Conservation (phyloP, 2,113 vertebrate species). For the Colaptes auratus region DNA sequence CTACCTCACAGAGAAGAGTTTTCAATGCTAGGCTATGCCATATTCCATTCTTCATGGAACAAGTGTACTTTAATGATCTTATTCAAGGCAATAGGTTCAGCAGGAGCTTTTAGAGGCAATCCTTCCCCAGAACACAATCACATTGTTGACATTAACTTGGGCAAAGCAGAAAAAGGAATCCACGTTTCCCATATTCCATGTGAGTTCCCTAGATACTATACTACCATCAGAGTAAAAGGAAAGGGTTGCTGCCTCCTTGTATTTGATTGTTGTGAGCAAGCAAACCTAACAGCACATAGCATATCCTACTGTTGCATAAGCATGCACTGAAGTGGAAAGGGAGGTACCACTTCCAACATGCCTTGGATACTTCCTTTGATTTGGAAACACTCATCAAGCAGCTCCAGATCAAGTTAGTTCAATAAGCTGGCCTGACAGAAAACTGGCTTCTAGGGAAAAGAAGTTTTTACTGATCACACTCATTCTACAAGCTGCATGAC, state of each 20-base stretch:
- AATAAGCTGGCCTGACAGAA: background rate
- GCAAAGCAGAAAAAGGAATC: background rate
- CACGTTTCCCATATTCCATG: background rate
- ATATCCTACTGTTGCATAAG: background rate
- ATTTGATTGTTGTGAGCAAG: background rate
- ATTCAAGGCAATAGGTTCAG: background rate
- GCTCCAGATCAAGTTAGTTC: background rate
- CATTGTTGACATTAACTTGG: background rate
- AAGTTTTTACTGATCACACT: background rate
- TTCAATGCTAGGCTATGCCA: background rate
- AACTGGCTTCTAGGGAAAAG: background rate
- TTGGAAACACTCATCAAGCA: background rate
- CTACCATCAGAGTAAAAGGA: rapidly evolving
- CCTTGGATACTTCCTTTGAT: background rate
- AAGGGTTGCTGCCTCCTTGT: background rate
- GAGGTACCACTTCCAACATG: background rate
- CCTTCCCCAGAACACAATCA: background rate
- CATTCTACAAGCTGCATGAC: background rate
- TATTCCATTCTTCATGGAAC: background rate
- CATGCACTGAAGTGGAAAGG: background rate
- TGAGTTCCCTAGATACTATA: background rate
- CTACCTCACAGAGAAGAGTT: background rate
- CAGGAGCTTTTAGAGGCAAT: background rate
- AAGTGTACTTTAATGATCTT: background rate
- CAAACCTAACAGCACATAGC: background rate